Base-by-base conservation (phyloP, 1,140 invertebrate genomes). In the Cyrtorhinus lividipennis region DNA sequence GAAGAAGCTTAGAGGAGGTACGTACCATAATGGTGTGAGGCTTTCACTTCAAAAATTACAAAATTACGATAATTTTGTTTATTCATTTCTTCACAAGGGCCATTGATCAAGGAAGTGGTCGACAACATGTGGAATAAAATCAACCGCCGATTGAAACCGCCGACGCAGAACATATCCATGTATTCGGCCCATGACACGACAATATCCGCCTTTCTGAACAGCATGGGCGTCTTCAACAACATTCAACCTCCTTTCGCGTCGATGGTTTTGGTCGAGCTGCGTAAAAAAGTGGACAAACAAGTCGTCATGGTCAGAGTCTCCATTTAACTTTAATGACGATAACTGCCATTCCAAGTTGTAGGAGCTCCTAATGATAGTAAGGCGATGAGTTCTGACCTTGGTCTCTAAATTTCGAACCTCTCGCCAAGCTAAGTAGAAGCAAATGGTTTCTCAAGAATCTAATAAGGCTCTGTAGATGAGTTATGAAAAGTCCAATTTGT, bases 121-220 rank as follows among this genome's bases (percentile, higher is more conserved):
- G 62, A 78, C 0, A 77, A 83, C 44, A 80, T 86, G 72, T 66
- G 72, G 0, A 66, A 72, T 1, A 78, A 80, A 66, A 72, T 75
- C 24, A 0, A 68, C 70, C 65, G 68, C 69, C 20, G 59, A 59
- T 59, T 65, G 80, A 23, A 66, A 68, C 1, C 78, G 78, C 5
- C 69, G 80, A 65, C 76, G 81, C 27, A 81, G 83, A 87, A 84
- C 67, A 65, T 90, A 53, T 81, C 80, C 69, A 77, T 90, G 24
- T 90, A 87, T 68, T 90, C 86, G 69, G 85, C 78, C 24, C 91
- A 95, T 72, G 92, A 95, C 72, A 82, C 83, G 2, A 93, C 87
- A 0, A 72, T 94, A 2, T 84, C 84, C 0, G 88, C 83, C 69
- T 66, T 92, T 38, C 75, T 94, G 2, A 83, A 83, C 70, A 77